These are phyloP conservation scores for Cantharis lateralis DNA, from an alignment of 2,888 invertebrate genomes.

Conservation along the genomic window DNA sequence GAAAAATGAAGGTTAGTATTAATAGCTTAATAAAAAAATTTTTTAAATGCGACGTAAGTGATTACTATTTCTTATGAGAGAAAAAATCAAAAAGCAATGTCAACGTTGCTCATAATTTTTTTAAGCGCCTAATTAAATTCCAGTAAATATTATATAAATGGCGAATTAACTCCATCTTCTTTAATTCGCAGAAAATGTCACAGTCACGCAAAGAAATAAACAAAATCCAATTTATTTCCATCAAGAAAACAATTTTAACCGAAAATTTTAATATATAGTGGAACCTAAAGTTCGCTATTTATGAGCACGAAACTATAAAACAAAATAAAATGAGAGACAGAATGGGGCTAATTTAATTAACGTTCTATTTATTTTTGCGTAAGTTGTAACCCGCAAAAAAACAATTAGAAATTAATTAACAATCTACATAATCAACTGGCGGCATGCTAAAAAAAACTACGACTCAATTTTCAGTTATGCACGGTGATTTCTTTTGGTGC, in stretches of 20 bases:
- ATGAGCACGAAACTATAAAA: background rate
- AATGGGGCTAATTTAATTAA: background rate
- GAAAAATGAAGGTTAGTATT: background rate
- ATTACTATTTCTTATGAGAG: no score
- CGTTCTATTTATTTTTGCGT: background rate
- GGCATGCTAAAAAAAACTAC: background rate
- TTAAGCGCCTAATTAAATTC: background rate
- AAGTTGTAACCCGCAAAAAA: background rate
- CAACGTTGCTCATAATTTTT: background rate
- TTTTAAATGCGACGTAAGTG: no score
- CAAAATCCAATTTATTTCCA: background rate
- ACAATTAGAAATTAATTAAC: background rate
- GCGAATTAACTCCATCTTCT: background rate
- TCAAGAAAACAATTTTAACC: background rate
- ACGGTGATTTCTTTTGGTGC: conserved; percentile 3
- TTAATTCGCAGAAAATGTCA: background rate
- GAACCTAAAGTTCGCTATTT: background rate
- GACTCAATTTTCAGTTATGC: conserved; percentile 1
- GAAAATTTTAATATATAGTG: background rate
- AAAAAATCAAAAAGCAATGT: background rate
- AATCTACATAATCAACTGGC: background rate
- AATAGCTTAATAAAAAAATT: no score
- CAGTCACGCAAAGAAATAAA: background rate
- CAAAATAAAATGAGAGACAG: background rate
- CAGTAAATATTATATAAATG: background rate